Evolutionary conservation across 2,113 vertebrate genomes (phyloP).

Genomic region (Tychaedon coryphoeus): DNA sequence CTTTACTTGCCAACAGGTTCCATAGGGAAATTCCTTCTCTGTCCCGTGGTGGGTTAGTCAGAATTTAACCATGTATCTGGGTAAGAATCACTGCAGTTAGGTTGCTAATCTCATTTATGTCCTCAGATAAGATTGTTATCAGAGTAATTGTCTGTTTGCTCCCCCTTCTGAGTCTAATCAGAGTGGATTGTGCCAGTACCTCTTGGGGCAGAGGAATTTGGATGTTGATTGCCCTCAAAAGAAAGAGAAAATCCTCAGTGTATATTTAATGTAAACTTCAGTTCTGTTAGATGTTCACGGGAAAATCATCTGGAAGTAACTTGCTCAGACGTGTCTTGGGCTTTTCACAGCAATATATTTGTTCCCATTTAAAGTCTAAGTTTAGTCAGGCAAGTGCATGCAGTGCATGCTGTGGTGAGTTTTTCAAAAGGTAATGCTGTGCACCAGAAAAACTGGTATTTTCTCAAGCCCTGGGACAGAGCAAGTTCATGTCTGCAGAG

Average conservation of each 20-base stretch:
- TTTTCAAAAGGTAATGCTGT: neutral
- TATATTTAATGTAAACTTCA: conserved; percentile 31
- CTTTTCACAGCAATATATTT: neutral
- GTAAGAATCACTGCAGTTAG: neutral
- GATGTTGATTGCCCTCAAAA: conserved; percentile 26
- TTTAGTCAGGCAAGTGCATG: neutral
- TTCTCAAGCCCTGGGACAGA: neutral
- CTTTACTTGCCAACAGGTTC: neutral
- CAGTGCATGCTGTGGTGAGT: neutral
- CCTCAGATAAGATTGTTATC: conserved; percentile 42
- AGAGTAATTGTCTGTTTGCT: conserved; percentile 41
- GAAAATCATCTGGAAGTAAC: neutral
- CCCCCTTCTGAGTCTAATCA: conserved; percentile 6
- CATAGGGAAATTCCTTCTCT: neutral
- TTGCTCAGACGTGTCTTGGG: neutral
- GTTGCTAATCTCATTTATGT: conserved; percentile 26
- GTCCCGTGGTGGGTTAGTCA: neutral
- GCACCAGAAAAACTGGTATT: neutral
- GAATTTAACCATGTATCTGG: neutral
- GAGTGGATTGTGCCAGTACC: conserved; percentile 17
- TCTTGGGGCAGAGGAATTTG: neutral
- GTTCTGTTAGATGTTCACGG: neutral
- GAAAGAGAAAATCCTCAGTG: neutral
- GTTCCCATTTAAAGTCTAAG: neutral
- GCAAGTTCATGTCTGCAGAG: neutral